A percentile compares a stretch with the other conserved stretches of the same genome.
Conservation (phyloP, 2,113 vertebrate species). For the Cisticola juncidis region DNA sequence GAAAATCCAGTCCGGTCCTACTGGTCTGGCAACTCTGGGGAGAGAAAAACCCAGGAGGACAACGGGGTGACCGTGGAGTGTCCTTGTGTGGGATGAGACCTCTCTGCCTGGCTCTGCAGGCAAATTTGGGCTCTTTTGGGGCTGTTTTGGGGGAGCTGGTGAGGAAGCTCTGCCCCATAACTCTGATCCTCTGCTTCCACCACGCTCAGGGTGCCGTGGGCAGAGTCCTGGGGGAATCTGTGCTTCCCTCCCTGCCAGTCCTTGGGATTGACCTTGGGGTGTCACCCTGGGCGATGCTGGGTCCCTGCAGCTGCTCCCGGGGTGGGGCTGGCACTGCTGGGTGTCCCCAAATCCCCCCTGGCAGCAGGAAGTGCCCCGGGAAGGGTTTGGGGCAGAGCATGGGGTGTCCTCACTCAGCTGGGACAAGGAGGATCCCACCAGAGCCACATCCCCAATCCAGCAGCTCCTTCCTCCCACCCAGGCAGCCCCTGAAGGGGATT, state of each 20-base stretch:
- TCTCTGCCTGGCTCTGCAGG: not conserved
- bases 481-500: constrained; percentile 18
- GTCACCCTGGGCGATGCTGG: not conserved
- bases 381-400: not conserved
- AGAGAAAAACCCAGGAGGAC: not conserved
- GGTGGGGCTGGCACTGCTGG: not conserved
- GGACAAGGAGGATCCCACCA: not conserved
- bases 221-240: not conserved
- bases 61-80: not conserved
- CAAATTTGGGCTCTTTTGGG: not conserved
- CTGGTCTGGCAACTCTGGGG: not conserved
- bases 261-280: not conserved
- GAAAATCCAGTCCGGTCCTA: not conserved
- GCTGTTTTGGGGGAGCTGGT: not conserved
- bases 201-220: no score
- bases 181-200: not conserved
- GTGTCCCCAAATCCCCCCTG: not conserved
- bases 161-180: accelerated
- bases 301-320: not conserved
- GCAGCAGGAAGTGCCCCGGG: not conserved
- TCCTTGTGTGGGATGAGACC: not conserved
- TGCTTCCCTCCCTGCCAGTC: not conserved
- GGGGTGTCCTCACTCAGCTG: not conserved
- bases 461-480: not conserved
- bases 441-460: not conserved